A percentile compares a stretch with the other conserved stretches of the same genome.
phyloP scores from a whole-genome alignment of 1,140 invertebrate genomes.

The Brachionus manjavacas region DNA sequence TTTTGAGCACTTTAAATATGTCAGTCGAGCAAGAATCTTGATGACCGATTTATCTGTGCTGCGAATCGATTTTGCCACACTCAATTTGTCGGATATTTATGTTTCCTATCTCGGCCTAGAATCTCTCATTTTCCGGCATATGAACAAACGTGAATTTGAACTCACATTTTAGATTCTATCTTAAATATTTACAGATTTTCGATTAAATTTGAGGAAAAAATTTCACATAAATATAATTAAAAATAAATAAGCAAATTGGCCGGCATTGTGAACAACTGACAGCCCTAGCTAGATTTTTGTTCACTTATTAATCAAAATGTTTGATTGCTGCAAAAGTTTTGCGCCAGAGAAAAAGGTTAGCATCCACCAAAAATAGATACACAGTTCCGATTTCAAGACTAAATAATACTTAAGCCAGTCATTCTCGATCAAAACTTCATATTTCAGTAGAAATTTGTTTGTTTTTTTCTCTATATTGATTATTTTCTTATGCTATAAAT shows the following conservation, averaged over 20 bases:
- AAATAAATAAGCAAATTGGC: constrained; percentile 5
- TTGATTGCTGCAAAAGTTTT: neutral
- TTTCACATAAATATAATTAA: constrained; percentile 23
- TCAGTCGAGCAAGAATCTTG: neutral
- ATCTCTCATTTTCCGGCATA: constrained; percentile 23
- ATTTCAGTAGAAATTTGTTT: constrained; percentile 8
- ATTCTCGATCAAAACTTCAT: neutral
- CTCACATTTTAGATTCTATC: constrained; percentile 1
- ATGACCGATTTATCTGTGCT: constrained; percentile 9
- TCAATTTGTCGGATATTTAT: constrained; percentile 22
- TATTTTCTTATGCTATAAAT: constrained; percentile 13
- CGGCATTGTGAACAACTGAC: neutral
- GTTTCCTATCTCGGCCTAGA: neutral
- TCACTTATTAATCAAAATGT: constrained; percentile 5
- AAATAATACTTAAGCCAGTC: neutral
- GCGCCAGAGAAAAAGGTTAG: neutral
- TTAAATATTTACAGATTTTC: constrained; percentile 22
- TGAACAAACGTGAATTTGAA: constrained; percentile 14
- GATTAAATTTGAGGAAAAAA: constrained; percentile 14
- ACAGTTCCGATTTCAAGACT: neutral
- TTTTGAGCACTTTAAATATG: neutral
- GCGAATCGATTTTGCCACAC: neutral
- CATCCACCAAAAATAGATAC: neutral
- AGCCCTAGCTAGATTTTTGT: neutral
- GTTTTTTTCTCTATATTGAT: neutral